Conservation (phyloP, 2,888 invertebrate genomes). For the Leuctra nigra region DNA sequence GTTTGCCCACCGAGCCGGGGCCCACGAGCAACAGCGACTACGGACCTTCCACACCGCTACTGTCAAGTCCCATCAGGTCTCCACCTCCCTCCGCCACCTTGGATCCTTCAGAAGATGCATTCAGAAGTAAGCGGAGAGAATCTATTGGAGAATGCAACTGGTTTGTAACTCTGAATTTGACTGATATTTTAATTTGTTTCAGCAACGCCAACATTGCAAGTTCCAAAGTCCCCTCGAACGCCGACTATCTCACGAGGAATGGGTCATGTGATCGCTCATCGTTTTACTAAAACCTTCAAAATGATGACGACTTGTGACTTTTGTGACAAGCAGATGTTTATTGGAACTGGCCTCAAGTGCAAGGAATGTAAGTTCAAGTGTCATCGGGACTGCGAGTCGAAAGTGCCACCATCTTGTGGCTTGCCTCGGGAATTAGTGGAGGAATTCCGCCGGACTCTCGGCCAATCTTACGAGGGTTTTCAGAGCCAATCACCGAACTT, state of each 20-base stretch:
- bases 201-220: slow-evolving; percentile 46
- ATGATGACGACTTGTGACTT: slow-evolving; percentile 84
- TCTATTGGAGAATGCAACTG: too few species aligned
- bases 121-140: slow-evolving; percentile 38
- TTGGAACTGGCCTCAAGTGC: slow-evolving; percentile 75
- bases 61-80: slow-evolving; percentile 53
- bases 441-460: slow-evolving; percentile 59
- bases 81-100: slow-evolving; percentile 47
- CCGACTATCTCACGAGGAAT: slow-evolving; percentile 69
- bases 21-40: slow-evolving; percentile 41
- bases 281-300: slow-evolving; percentile 83
- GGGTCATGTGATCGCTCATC: slow-evolving; percentile 86
- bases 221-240: slow-evolving; percentile 67
- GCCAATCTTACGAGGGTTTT: slow-evolving; percentile 35
- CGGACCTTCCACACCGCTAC: slow-evolving; percentile 43
- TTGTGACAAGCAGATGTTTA: slow-evolving; percentile 83
- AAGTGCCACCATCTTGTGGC: slow-evolving; percentile 90
- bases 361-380: slow-evolving; percentile 93
- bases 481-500: slow-evolving; percentile 44
- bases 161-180: too few species aligned
- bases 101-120: slow-evolving; percentile 46
- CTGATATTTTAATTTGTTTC: slow-evolving; percentile 18
- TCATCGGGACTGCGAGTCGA: slow-evolving; percentile 81
- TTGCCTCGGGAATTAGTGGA: slow-evolving; percentile 79
- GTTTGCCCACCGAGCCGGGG: slow-evolving; percentile 55